Evolutionary conservation across 2,888 invertebrate genomes (phyloP), one percentile per base, ranked within the genome.

Genomic region (Kuschelorhynchus macadamiae): DNA sequence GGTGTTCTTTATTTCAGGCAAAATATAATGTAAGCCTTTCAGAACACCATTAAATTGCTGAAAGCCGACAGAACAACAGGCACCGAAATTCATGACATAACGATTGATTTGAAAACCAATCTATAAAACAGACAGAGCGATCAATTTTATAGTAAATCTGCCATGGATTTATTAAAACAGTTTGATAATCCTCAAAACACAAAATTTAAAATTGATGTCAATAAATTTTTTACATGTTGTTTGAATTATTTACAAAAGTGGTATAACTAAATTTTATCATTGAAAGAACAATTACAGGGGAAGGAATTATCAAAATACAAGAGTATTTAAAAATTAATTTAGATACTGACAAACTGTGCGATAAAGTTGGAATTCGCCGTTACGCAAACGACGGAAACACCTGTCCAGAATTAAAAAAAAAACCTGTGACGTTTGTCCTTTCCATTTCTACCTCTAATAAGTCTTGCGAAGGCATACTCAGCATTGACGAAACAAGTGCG

Each of bases 71-170:
- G n/a, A n/a, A n/a, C n/a, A n/a, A n/a, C n/a, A n/a, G n/a, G n/a
- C n/a, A n/a, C n/a, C n/a, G n/a, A n/a, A n/a, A n/a, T n/a, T n/a
- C n/a, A n/a, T n/a, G n/a, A n/a, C n/a, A n/a, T n/a, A n/a, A n/a
- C n/a, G n/a, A n/a, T n/a, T n/a, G n/a, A n/a, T n/a, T n/a, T n/a
- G n/a, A n/a, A n/a, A n/a, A 9, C 30, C 18, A 20, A 25, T 12
- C 1, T 56, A 30, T 18, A 55, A 63, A 44, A 30, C 30, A 30
- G 30, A 30, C 30, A 30, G 9, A 9, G 5, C 9, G 30, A 30
- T 9, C 30, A 30, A 30, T 30, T 30, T 30, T 30, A 30, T 30
- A 9, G 30, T 30, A 30, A 30, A 30, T 30, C 30, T 30, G 30
- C 30, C 9, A 4, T 30, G 30, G 30, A 30, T 30, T n/a, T n/a